Evolutionary conservation across 2,113 vertebrate species (phyloP).

Genomic region (Hoplias malabaricus): DNA sequence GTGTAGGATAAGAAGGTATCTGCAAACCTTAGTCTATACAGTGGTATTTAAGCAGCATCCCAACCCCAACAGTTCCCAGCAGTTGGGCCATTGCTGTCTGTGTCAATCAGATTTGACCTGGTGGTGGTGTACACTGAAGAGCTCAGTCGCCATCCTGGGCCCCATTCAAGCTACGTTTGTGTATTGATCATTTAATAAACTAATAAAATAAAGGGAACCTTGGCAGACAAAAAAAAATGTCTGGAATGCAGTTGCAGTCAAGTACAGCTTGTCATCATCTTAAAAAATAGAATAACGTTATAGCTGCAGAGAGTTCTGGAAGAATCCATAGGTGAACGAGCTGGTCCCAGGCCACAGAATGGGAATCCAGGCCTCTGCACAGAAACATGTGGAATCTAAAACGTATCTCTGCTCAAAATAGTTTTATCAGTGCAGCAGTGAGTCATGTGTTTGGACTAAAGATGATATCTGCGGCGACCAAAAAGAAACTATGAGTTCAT

Average conservation of each 20-base stretch:
- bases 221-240: constrained; percentile 26
- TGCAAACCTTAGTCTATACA: no score
- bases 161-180: background rate
- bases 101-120: constrained; percentile 25
- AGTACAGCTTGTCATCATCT: background rate
- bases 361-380: background rate
- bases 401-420: background rate
- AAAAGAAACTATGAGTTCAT: constrained; percentile 51
- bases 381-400: background rate
- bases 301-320: constrained; percentile 29
- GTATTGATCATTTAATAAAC: background rate
- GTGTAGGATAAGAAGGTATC: no score
- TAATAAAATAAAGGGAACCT: no score
- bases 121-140: constrained; percentile 48
- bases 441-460: constrained; percentile 50
- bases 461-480: constrained; percentile 20
- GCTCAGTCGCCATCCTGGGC: constrained; percentile 36
- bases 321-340: constrained; percentile 46
- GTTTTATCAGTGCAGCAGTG: constrained; percentile 26
- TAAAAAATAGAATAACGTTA: constrained; percentile 46
- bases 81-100: constrained; percentile 34
- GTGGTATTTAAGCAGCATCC: constrained; percentile 31
- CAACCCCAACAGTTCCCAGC: constrained; percentile 55
- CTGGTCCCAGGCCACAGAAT: background rate
- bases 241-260: background rate